These are phyloP conservation scores for Stratiomys singularior DNA, from an alignment of 2,888 invertebrate genomes.

Conservation along the genomic window DNA sequence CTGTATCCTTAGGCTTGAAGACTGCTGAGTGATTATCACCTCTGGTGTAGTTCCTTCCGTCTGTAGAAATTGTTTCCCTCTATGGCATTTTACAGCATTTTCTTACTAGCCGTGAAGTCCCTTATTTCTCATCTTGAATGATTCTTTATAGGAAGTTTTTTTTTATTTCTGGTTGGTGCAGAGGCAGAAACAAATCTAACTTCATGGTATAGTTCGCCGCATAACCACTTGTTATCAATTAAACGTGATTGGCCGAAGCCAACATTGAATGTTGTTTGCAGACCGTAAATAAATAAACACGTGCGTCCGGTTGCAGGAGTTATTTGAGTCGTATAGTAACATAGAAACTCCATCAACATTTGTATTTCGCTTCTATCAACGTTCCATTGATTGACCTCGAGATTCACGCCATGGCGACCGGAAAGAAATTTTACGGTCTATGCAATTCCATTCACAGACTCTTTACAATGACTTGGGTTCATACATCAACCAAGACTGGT, in stretches of 20 bases:
- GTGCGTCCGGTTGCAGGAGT: slow-evolving; percentile 53
- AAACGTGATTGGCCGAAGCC: slow-evolving; percentile 37
- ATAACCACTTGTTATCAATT: slow-evolving; percentile 49
- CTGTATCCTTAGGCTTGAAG: too few species aligned
- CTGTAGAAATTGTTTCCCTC: too few species aligned
- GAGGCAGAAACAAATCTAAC: too few species aligned
- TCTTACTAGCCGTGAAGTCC: too few species aligned
- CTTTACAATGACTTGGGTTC: slow-evolving; percentile 41
- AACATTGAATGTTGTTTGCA: slow-evolving; percentile 2
- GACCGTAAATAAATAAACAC: slow-evolving; percentile 50
- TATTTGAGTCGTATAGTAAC: neutral
- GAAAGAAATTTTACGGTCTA: slow-evolving; percentile 53
- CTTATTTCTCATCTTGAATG: too few species aligned
- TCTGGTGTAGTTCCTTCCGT: too few species aligned
- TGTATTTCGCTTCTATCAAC: slow-evolving; percentile 38
- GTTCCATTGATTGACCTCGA: slow-evolving; percentile 54
- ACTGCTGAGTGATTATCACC: too few species aligned
- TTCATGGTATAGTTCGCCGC: too few species aligned
- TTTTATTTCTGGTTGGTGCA: too few species aligned
- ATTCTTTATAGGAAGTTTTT: too few species aligned
- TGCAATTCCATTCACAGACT: slow-evolving; percentile 50
- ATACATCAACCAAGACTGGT: slow-evolving; percentile 30
- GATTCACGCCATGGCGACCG: slow-evolving; percentile 42
- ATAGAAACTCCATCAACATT: neutral
- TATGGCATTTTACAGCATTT: too few species aligned